Evolutionary conservation across 2,888 invertebrate genomes (phyloP), one percentile per base, ranked within the genome.

Genomic region (Acanthopleura granulata): DNA sequence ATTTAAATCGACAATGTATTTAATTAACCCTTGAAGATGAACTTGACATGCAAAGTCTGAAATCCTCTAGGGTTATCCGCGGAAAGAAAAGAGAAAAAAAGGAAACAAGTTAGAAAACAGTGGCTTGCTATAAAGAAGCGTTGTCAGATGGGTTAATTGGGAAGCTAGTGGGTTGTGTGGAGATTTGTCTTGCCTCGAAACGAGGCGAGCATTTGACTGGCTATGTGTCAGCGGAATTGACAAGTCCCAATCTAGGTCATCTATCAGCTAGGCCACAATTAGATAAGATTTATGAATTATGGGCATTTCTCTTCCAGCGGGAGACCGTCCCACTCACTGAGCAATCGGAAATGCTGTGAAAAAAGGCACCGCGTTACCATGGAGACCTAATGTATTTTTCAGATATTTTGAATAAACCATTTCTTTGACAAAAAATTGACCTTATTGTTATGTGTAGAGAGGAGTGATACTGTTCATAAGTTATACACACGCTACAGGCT

Each of bases 261-360:
- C 66, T 66, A 66, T 66, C 66, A 66, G 18, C 57, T 25, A 27
- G 25, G 22, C 25, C 29, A 66, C 66, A 66, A 66, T 66, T 66
- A 66, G 66, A 66, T 66, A 66, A 27, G 66, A 66, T 66, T 66
- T 66, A 66, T 66, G 66, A 66, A 66, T 66, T 66, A 66, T 66
- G 29, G 66, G 25, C 4, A 27, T 27, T 27, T 22, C 16, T 27
- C 66, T 27, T 16, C 66, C 29, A 27, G 29, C 22, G 66, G 29
- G 29, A 66, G 29, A 27, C 25, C 66, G 15, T 22, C 22, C 57
- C 57, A 22, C 57, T 57, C 18, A 57, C 57, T 66, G 66, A 66
- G 29, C 66, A 66, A 66, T 66, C 66, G 66, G 66, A 66, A 66
- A 27, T 25, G 66, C 29, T 22, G 66, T 16, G 66, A 66, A 66